These are phyloP conservation scores for Dichetophora obliterata DNA, from an alignment of 2,888 invertebrate genomes.

Conservation along the genomic window DNA sequence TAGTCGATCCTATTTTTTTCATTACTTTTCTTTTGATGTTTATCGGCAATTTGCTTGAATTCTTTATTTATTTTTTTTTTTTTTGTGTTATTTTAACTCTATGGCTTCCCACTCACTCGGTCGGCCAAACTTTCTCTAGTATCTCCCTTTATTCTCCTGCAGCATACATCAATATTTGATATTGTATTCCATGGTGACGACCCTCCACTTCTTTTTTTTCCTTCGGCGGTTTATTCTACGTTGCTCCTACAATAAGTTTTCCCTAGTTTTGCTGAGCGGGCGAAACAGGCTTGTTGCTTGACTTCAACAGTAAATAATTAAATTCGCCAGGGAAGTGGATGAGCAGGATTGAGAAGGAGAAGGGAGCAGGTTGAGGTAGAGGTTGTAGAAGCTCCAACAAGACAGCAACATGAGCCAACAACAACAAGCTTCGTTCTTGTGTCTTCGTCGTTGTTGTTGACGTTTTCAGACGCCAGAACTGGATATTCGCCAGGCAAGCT, in stretches of 20 bases:
- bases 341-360: too few relatives aligned
- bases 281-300: not conserved
- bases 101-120: constrained; percentile 32
- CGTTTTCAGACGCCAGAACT: too few relatives aligned
- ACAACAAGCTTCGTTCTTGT: too few relatives aligned
- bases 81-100: not conserved
- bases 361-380: too few relatives aligned
- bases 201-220: not conserved
- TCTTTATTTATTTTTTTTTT: not conserved
- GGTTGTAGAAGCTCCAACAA: not conserved
- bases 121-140: constrained; percentile 59
- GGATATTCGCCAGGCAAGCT: too few relatives aligned
- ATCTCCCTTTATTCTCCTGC: constrained; percentile 25
- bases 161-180: constrained; percentile 6
- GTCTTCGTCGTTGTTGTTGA: too few relatives aligned
- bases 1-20: not conserved
- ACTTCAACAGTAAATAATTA: constrained; percentile 8
- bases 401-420: too few relatives aligned
- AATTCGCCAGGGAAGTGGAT: not conserved
- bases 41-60: not conserved
- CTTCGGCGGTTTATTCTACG: not conserved
- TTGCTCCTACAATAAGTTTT: constrained; percentile 1
- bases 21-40: not conserved
- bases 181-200: not conserved
- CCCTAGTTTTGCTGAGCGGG: not conserved